Base-by-base conservation (phyloP, 2,797 vertebrate genomes). In the Anomalospiza imberbis region DNA sequence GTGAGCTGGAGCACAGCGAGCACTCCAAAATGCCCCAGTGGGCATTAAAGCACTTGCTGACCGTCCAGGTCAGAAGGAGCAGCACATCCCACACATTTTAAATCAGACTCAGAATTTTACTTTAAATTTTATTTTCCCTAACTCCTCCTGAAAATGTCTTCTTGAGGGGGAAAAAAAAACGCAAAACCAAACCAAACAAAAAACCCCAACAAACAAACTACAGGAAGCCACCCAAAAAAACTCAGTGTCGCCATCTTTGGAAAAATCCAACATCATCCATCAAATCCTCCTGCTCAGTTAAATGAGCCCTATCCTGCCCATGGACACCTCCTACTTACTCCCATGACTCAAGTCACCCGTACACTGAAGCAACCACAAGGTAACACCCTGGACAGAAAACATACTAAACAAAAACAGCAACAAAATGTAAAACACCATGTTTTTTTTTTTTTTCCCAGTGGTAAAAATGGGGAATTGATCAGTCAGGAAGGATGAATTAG, bases 281-380 rank as follows among this genome's bases (percentile, higher is more conserved):
- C 67, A 91, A 50, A 91, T 74, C 73, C 29, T 42, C 63, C 74
- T 0, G 2, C 31, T 91, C 42, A 45, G 38, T 60, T 29, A 94
- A 62, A 75, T 7, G 55, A 87, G n/a, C 29, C 45, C 57, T 67
- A 28, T 90, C 77, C 73, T 74, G 67, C 21, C 65, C 63, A 32
- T 50, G 42, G 63, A 76, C 58, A 71, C 74, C 67, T 58, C 73
- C 86, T 80, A 83, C 68, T 82, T 90, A 76, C 7, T 87, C 28
- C 67, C 58, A 44, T 94, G 89, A 96, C 80, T 96, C 89, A 79
- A 76, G 83, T 50, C 88, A 96, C 73, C 55, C 80, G 54, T 45
- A 76, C 4, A 26, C 79, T 44, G 38, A 86, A 85, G 76, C 62
- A 86, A 93, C 62, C 89, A 81, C 67, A 88, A 71, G 66, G 70